Conservation (phyloP, 1,140 invertebrate species). For the Nasonia giraulti region DNA sequence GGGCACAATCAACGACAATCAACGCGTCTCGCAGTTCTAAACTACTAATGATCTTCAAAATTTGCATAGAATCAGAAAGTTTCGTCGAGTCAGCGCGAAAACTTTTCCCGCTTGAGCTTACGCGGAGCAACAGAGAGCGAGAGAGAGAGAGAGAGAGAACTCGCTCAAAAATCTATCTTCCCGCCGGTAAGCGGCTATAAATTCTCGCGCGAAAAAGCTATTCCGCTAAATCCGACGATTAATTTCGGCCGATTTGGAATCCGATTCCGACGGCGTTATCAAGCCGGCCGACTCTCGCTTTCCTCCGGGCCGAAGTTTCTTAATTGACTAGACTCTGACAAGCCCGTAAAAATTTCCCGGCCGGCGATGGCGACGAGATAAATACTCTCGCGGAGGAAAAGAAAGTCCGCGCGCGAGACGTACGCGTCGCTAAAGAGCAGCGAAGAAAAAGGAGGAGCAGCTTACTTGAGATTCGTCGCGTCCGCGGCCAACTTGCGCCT, state of each 20-base stretch:
- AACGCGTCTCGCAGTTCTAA: neutral
- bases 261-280: conserved; percentile 13
- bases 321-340: conserved; percentile 37
- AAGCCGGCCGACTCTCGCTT: no score
- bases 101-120: no score
- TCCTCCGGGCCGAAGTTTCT: conserved; percentile 27
- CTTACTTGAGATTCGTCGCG: conserved; percentile 51
- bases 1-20: neutral
- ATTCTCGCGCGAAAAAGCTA: conserved; percentile 2
- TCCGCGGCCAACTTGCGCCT: neutral
- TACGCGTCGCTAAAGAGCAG: conserved; percentile 20
- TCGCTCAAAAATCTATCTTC: neutral
- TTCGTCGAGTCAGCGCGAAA: neutral
- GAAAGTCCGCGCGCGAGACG: no score
- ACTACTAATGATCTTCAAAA: neutral
- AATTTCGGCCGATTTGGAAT: conserved; percentile 37
- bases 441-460: neutral
- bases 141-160: no score
- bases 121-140: no score
- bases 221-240: conserved; percentile 25
- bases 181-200: neutral
- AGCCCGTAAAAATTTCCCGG: neutral
- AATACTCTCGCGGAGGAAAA: neutral
- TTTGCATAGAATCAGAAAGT: neutral
- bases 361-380: neutral